A percentile compares a stretch with the other conserved stretches of the same genome.
These are phyloP conservation scores for Oxygymnocypris stewartii DNA, from an alignment of 2,113 vertebrate species.

Conservation along the genomic window DNA sequence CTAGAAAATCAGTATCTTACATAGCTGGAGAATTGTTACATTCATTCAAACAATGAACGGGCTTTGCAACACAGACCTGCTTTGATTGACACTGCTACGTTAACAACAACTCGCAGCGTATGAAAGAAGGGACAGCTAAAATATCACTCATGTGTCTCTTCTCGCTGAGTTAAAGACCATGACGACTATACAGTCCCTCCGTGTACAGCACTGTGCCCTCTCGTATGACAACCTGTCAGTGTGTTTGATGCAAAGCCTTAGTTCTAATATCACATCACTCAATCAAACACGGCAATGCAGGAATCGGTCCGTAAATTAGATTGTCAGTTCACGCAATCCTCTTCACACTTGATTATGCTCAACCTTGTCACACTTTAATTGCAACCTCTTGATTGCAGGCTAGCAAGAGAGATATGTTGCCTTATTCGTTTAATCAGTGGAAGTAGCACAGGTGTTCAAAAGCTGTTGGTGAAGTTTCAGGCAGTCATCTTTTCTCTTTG, in stretches of 20 bases:
- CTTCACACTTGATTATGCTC: constrained; percentile 39
- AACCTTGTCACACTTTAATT: constrained; percentile 38
- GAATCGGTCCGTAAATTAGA: constrained; percentile 46
- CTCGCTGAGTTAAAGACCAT: constrained; percentile 43
- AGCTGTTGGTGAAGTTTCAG: neutral
- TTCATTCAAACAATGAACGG: neutral
- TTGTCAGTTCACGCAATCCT: constrained; percentile 37
- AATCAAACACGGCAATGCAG: constrained; percentile 39
- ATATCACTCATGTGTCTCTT: constrained; percentile 39
- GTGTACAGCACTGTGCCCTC: constrained; percentile 2
- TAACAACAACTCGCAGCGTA: constrained; percentile 17
- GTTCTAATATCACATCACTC: constrained; percentile 48
- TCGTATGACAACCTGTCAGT: constrained; percentile 40
- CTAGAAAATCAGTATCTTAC: neutral
- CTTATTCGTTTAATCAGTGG: constrained; percentile 39
- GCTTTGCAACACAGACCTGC: neutral
- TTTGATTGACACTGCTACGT: constrained; percentile 31
- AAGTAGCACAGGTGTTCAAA: constrained; percentile 18
- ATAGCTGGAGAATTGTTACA: neutral
- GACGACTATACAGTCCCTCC: constrained; percentile 9
- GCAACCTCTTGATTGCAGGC: constrained; percentile 25
- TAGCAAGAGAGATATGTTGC: constrained; percentile 14
- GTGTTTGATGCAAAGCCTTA: constrained; percentile 43
- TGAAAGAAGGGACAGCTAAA: constrained; percentile 30
- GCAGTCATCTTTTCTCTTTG: neutral